Evolutionary conservation across 2,888 invertebrate species (phyloP).

Genomic region (Hypomecis atomaria): DNA sequence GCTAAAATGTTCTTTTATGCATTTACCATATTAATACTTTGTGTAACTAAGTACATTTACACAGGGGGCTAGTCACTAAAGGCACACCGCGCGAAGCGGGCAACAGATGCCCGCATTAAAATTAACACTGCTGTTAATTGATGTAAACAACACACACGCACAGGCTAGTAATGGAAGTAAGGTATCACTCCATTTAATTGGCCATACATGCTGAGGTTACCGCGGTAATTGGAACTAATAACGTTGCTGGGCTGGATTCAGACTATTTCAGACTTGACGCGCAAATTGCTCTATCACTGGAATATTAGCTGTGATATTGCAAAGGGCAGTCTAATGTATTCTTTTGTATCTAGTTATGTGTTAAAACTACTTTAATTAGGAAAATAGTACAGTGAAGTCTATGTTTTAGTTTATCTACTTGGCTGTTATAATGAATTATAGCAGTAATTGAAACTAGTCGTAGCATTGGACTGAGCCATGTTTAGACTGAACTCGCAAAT

Average conservation of each 20-base stretch:
- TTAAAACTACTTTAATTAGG: too few relatives aligned
- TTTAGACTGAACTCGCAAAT: too few relatives aligned
- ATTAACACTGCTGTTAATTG: conserved; percentile 78
- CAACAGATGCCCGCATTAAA: conserved; percentile 69
- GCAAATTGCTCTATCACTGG: conserved; percentile 57
- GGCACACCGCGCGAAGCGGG: conserved; percentile 56
- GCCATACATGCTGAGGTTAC: conserved; percentile 81
- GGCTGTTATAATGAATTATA: too few relatives aligned
- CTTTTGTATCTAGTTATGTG: neutral
- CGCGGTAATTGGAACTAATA: conserved; percentile 81
- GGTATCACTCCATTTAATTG: conserved; percentile 84
- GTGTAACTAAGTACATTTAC: conserved; percentile 30
- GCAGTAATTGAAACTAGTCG: too few relatives aligned
- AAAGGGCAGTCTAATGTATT: neutral
- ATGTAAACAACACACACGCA: conserved; percentile 73
- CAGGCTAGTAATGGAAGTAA: conserved; percentile 76
- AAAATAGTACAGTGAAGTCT: too few relatives aligned
- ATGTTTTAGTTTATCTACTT: too few relatives aligned
- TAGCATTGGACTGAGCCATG: too few relatives aligned
- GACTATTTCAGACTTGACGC: conserved; percentile 65
- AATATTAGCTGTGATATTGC: conserved; percentile 51
- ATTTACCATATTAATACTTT: conserved; percentile 6
- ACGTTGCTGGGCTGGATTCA: conserved; percentile 69
- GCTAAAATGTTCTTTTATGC: conserved; percentile 11
- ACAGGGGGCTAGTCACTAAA: conserved; percentile 50